These are phyloP conservation scores for Lacanobia oleracea DNA, from an alignment of 2,888 invertebrate species.

Conservation along the genomic window DNA sequence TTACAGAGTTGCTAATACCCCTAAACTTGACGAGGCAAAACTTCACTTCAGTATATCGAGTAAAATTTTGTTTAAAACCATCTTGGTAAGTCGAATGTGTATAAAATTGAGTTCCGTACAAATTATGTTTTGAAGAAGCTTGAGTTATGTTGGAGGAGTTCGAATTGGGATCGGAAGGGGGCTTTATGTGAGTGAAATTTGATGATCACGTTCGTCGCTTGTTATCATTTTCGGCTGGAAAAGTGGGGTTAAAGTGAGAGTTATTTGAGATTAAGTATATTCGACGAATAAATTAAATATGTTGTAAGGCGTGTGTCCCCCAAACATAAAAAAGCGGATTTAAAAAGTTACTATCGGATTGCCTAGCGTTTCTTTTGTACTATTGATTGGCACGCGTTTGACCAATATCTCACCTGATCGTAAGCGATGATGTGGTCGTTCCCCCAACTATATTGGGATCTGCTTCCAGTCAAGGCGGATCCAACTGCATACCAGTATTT, in stretches of 20 bases:
- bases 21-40: constrained; percentile 33
- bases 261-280: background rate
- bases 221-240: background rate
- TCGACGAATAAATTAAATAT: background rate
- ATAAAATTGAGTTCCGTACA: constrained; percentile 40
- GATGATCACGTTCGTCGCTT: constrained; percentile 14
- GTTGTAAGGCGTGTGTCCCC: background rate
- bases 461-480: too few species aligned
- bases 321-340: background rate
- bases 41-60: constrained; percentile 33
- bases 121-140: constrained; percentile 52
- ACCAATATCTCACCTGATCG: too few species aligned
- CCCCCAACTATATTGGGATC: too few species aligned
- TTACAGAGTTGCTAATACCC: constrained; percentile 49
- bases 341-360: too few species aligned
- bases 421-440: too few species aligned
- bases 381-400: too few species aligned
- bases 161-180: constrained; percentile 7
- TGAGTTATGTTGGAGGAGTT: constrained; percentile 20
- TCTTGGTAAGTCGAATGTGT: constrained; percentile 21
- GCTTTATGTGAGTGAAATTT: constrained; percentile 34
- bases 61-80: constrained; percentile 53
- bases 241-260: background rate
- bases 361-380: too few species aligned
- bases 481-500: too few species aligned